phyloP scores from a whole-genome alignment of 1,140 invertebrate species.

The Ceratoteleas bidentatus region DNA sequence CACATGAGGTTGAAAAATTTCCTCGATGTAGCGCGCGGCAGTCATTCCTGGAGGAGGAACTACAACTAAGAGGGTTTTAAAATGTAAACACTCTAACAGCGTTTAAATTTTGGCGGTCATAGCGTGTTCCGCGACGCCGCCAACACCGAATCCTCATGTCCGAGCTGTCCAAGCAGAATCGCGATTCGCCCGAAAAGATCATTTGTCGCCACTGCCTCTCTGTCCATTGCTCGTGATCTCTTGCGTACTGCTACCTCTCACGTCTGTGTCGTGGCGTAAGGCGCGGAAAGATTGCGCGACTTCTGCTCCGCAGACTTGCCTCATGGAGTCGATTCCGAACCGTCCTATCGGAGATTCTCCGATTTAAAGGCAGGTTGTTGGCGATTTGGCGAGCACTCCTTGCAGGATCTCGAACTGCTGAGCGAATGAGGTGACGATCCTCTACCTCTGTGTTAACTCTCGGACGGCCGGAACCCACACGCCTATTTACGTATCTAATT shows the following conservation, averaged over 20 bases:
- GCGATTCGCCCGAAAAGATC: conserved; percentile 13
- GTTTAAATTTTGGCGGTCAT: background rate
- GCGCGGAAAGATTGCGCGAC: too few relatives aligned
- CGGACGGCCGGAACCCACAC: conserved; percentile 2
- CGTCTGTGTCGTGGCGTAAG: conserved; percentile 9
- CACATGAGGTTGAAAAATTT: background rate
- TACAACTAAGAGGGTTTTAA: background rate
- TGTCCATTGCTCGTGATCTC: background rate
- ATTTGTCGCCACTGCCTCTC: conserved; percentile 9
- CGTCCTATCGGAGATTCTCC: conserved; percentile 1
- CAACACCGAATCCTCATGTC: conserved; percentile 5
- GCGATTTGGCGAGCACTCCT: conserved; percentile 14
- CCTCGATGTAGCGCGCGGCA: background rate
- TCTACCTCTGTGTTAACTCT: conserved; percentile 8
- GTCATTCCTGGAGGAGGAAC: background rate
- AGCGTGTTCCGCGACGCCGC: too few relatives aligned
- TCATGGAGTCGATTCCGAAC: conserved; percentile 14
- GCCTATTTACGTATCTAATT: too few relatives aligned
- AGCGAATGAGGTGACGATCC: conserved; percentile 11
- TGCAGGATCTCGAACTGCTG: too few relatives aligned
- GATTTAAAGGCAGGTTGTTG: too few relatives aligned
- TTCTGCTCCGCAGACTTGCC: conserved; percentile 10
- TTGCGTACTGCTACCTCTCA: background rate
- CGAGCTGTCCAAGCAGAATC: too few relatives aligned
- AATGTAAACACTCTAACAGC: conserved; percentile 3